These are phyloP conservation scores for Engraulis encrasicolus DNA, from an alignment of 2,113 vertebrate species.

Conservation along the genomic window DNA sequence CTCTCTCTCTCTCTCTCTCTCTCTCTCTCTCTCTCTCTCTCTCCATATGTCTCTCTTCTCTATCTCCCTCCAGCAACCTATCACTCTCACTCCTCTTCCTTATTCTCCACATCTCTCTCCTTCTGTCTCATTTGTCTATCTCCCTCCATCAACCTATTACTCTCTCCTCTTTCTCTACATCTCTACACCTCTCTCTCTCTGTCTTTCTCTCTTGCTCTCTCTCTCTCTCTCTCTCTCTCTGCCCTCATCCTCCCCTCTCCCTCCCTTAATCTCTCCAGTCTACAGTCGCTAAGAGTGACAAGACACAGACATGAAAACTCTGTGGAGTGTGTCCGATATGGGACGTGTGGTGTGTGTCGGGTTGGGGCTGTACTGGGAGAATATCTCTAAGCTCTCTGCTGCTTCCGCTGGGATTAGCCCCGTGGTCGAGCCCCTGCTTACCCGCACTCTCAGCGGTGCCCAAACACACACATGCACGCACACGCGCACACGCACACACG, in stretches of 20 bases:
- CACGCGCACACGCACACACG: background rate
- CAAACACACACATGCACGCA: background rate
- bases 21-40: background rate
- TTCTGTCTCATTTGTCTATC: no score
- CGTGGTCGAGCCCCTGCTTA: slow-evolving; percentile 29
- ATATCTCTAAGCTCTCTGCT: slow-evolving; percentile 42
- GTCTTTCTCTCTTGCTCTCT: no score
- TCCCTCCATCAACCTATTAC: no score
- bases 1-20: no score
- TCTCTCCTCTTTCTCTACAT: no score
- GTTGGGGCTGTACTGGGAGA: slow-evolving; percentile 18
- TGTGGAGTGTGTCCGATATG: slow-evolving; percentile 41
- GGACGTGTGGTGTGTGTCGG: no score
- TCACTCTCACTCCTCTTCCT: no score
- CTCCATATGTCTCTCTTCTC: background rate
- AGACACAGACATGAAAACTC: slow-evolving; percentile 29
- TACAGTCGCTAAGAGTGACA: slow-evolving; percentile 41
- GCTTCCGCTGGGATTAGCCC: slow-evolving; percentile 43
- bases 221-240: background rate
- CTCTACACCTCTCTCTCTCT: background rate
- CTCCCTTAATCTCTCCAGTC: slow-evolving; percentile 33
- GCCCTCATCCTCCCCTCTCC: no score
- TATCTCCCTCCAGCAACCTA: no score
- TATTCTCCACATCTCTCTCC: no score
- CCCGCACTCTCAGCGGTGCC: slow-evolving; percentile 10